Evolutionary conservation across 2,797 vertebrate species (phyloP).

Genomic region (Thunnus albacares): DNA sequence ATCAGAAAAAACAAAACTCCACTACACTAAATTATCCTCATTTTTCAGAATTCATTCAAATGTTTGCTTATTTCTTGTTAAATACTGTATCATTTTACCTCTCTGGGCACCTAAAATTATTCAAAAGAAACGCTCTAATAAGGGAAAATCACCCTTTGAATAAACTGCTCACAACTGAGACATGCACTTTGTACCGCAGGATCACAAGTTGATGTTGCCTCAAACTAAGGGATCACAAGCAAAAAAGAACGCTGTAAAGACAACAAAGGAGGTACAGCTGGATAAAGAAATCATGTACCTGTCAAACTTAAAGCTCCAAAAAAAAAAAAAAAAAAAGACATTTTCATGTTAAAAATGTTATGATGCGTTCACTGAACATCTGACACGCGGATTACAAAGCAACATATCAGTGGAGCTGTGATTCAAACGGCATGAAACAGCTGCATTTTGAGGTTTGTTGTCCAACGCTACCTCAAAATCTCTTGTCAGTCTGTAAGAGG

Average conservation of each 20-base stretch:
- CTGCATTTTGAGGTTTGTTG: too few relatives aligned
- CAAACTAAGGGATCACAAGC: neutral
- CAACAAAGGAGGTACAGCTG: neutral
- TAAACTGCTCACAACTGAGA: neutral
- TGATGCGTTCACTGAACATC: constrained; percentile 7
- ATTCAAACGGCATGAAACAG: constrained; percentile 7
- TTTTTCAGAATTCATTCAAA: too few relatives aligned
- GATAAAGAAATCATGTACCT: neutral
- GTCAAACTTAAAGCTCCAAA: neutral
- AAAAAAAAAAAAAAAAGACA: too few relatives aligned
- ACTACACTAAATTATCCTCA: too few relatives aligned
- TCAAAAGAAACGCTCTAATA: neutral
- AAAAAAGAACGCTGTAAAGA: neutral
- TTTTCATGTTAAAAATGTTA: neutral
- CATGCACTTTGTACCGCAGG: neutral
- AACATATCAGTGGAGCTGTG: neutral
- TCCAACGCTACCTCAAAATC: constrained; percentile 3
- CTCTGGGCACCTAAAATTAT: neutral
- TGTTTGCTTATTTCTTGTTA: neutral
- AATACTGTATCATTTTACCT: neutral
- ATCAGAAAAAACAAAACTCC: neutral
- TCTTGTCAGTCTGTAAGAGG: constrained; percentile 29
- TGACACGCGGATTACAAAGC: neutral
- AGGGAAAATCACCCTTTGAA: neutral
- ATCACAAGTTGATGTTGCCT: neutral